Conservation (phyloP, 2,113 vertebrate genomes). For the Ciconia stormi region DNA sequence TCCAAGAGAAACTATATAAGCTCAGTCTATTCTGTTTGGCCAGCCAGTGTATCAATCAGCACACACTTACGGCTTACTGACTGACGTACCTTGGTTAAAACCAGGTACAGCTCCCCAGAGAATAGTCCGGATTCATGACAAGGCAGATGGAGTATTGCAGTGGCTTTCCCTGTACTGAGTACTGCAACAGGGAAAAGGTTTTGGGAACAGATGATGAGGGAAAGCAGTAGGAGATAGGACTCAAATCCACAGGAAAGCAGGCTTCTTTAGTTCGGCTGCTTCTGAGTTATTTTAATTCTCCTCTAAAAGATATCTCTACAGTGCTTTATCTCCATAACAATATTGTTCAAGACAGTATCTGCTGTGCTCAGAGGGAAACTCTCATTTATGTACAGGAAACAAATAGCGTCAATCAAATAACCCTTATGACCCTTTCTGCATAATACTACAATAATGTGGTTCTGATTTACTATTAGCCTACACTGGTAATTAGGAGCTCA, state of each 20-base stretch:
- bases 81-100: neutral
- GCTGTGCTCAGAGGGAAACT: constrained; percentile 14
- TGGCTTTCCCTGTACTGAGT: neutral
- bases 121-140: neutral
- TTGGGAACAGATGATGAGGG: neutral
- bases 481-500: constrained; percentile 3
- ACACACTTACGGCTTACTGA: neutral
- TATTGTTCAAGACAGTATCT: constrained; percentile 5
- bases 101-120: neutral
- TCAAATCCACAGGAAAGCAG: neutral
- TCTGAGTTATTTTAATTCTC: neutral
- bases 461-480: neutral
- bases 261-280: neutral
- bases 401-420: constrained; percentile 23
- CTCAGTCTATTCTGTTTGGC: neutral
- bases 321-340: constrained; percentile 10
- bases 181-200: neutral
- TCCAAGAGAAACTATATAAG: neutral
- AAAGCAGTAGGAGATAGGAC: neutral
- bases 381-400: constrained; percentile 21
- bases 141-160: neutral
- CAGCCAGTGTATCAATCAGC: neutral
- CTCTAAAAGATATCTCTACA: neutral
- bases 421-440: constrained; percentile 17
- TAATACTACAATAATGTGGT: neutral